phyloP scores from a whole-genome alignment of 2,888 invertebrate species.

The Drosophila yooni region DNA sequence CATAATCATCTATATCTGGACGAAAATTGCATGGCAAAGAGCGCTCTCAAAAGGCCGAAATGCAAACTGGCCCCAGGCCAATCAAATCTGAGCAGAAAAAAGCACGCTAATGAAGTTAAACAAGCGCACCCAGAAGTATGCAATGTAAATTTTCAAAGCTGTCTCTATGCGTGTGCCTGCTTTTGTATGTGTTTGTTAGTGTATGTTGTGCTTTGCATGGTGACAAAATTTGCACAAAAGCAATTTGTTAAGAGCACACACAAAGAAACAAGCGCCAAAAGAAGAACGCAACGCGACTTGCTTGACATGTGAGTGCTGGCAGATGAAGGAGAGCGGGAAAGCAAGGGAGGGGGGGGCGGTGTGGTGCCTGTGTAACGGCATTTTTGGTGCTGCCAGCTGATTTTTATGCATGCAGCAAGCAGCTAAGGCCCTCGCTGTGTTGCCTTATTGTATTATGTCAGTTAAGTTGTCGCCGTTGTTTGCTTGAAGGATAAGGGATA shows the following conservation, averaged over 20 bases:
- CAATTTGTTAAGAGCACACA: constrained; percentile 68
- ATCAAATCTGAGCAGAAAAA: constrained; percentile 29
- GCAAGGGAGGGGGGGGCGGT: not conserved
- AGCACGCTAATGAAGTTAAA: constrained; percentile 68
- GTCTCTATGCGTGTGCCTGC: constrained; percentile 26
- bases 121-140: constrained; percentile 44
- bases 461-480: constrained; percentile 72
- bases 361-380: constrained; percentile 40
- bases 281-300: constrained; percentile 46
- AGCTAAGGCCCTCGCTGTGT: constrained; percentile 45
- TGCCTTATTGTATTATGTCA: constrained; percentile 80
- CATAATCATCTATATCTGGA: constrained; percentile 27
- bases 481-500: constrained; percentile 73
- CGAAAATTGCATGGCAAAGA: constrained; percentile 48
- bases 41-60: constrained; percentile 16
- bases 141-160: constrained; percentile 44
- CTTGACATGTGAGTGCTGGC: constrained; percentile 55
- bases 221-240: constrained; percentile 78
- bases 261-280: constrained; percentile 16
- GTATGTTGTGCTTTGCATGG: constrained; percentile 43
- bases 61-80: constrained; percentile 36
- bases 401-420: constrained; percentile 52
- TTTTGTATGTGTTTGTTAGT: constrained; percentile 24
- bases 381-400: constrained; percentile 41
- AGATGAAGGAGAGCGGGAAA: not conserved